Evolutionary conservation across 2,113 vertebrate species (phyloP), one percentile per base, ranked within the genome.

Genomic region (Passer montanus): DNA sequence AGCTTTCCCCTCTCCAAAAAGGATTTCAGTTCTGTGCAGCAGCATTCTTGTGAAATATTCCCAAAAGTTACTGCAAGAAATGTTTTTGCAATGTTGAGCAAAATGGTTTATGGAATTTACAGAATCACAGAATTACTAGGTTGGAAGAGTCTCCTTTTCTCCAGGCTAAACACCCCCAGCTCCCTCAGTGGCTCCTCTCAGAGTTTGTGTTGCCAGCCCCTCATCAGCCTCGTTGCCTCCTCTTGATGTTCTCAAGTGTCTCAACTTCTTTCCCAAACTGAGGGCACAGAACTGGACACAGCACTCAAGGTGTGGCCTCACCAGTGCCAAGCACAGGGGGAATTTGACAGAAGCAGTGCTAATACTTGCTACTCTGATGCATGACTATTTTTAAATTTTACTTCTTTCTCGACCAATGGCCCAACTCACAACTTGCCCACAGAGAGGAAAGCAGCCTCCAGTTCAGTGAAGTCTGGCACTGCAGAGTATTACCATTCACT

Each of bases 41-140:
- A 93, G 56, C 72, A 91, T 77, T 96, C 60, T 95, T 82, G 43
- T 92, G 92, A 95, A 95, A 95, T 30, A 66, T 24, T 89, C 53
- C 82, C 53, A 47, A 92, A 87, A 92, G 72, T 81, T 79, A 84
- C 79, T 92, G 35, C 90, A 92, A 91, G 47, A 96, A 90, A 95
- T 24, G 60, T 84, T 94, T 91, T 80, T 88, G 85, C 82, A 85
- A 49, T 7, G n/a, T 67, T 87, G 70, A 96, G 55, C 78, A 73
- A 80, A 93, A 85, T 53, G 50, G 11, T 68, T 82, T 35, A 46
- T 23, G 5, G 6, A 33, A 72, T 79, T 53, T 43, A 78, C 30
- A 63, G 30, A 52, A 73, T n/a, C 70, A 74, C 41, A 44, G 53
- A 74, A 78, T 53, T 9, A n/a, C 19, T 43, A 6, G 47, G 23